phyloP scores from a whole-genome alignment of 2,113 vertebrate genomes.

The Microtus oregoni region DNA sequence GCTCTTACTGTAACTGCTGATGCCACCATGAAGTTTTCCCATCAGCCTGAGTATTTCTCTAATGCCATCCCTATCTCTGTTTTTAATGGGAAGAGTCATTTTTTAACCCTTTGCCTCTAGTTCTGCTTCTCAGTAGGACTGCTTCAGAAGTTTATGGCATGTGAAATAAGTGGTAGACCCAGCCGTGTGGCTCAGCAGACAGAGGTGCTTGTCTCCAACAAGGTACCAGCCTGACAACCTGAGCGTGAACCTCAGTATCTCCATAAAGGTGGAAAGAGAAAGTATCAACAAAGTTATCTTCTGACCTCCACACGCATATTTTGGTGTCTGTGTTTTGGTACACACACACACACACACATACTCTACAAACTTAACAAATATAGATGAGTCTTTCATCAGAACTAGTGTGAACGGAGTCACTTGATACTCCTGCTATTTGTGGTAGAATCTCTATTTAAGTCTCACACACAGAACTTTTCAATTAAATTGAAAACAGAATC shows the following conservation, averaged over 20 bases:
- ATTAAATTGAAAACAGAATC: constrained; percentile 45
- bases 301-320: background rate
- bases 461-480: constrained; percentile 52
- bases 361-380: background rate
- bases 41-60: background rate
- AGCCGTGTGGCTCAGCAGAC: too few species aligned
- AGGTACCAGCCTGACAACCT: too few species aligned
- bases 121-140: background rate
- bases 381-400: constrained; percentile 6
- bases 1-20: background rate
- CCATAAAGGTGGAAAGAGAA: background rate
- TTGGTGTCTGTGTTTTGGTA: background rate
- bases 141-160: background rate
- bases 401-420: background rate
- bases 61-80: background rate
- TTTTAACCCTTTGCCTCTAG: background rate
- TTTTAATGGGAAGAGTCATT: constrained; percentile 22
- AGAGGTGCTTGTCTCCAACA: too few species aligned
- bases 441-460: constrained; percentile 1
- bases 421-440: constrained; percentile 49
- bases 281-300: background rate
- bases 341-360: background rate
- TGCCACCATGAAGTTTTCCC: background rate
- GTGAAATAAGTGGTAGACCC: constrained; percentile 20
- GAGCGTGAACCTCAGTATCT: background rate